Evolutionary conservation across 1,140 invertebrate species (phyloP).

Genomic region (Megalopta genalis): DNA sequence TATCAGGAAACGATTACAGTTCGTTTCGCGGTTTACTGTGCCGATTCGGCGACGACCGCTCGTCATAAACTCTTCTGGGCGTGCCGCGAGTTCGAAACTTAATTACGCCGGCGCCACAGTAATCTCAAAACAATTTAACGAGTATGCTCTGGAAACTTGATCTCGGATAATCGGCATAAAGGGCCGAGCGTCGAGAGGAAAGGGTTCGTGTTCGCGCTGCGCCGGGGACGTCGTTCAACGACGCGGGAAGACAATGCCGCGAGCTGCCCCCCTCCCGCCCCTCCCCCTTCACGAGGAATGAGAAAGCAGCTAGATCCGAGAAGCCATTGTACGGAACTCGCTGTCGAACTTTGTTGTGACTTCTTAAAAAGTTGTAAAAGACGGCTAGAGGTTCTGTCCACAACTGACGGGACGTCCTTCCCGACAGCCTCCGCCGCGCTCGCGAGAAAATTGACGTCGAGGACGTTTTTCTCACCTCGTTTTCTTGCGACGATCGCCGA

Average conservation of each 20-base stretch:
- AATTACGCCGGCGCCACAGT: conserved; percentile 45
- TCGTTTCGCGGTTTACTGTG: too few relatives aligned
- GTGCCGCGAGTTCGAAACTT: conserved; percentile 33
- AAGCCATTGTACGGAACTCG: conserved; percentile 60
- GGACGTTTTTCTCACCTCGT: conserved; percentile 51
- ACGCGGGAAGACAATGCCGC: conserved; percentile 55
- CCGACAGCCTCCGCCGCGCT: conserved; percentile 32
- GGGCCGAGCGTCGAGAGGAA: conserved; percentile 17
- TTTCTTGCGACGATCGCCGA: conserved; percentile 51
- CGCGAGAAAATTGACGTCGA: conserved; percentile 48
- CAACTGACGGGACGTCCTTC: conserved; percentile 53
- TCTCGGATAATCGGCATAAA: conserved; percentile 58
- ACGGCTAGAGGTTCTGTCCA: conserved; percentile 55
- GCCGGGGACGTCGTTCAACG: conserved; percentile 21
- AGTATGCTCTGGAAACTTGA: conserved; percentile 49
- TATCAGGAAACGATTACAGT: too few relatives aligned
- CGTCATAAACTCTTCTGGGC: conserved; percentile 9
- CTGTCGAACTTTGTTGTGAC: conserved; percentile 65
- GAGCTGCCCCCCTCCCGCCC: neutral
- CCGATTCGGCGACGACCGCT: neutral
- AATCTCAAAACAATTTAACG: conserved; percentile 60
- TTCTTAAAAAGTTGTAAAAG: conserved; percentile 66
- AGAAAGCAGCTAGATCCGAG: conserved; percentile 36
- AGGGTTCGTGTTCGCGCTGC: conserved; percentile 25
- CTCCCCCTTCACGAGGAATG: neutral